A percentile compares a stretch with the other conserved stretches of the same genome.
Conservation (phyloP, 2,113 vertebrate species). For the Dicrurus megarhynchus region DNA sequence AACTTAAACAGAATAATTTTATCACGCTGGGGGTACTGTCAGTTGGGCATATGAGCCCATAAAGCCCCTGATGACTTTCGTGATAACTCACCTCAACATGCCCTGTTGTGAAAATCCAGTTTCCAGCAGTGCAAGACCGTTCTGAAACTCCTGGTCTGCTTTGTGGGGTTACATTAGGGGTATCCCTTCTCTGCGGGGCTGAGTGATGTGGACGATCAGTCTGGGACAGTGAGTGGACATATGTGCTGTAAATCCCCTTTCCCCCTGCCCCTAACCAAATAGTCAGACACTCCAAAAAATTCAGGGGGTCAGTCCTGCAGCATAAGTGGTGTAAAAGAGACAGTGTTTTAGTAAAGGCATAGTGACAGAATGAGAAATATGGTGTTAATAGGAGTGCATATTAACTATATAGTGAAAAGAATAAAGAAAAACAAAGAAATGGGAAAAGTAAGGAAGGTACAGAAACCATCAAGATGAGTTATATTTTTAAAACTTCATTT, state of each 20-base stretch:
- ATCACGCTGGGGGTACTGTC: background rate
- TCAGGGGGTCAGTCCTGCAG: background rate
- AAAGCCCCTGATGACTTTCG: background rate
- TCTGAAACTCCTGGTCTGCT: background rate
- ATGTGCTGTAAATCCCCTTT: background rate
- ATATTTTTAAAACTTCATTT: background rate
- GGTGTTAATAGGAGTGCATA: background rate
- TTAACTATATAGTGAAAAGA: background rate
- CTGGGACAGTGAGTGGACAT: background rate
- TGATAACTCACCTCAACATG: background rate
- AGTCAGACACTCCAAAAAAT: background rate
- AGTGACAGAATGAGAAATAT: background rate
- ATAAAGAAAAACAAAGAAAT: background rate
- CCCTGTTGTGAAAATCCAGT: background rate
- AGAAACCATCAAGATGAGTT: background rate
- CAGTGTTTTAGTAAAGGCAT: background rate
- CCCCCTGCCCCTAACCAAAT: background rate
- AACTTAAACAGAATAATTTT: background rate
- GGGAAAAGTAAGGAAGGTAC: background rate
- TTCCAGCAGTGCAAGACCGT: background rate
- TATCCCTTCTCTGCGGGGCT: background rate
- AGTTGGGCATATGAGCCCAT: background rate
- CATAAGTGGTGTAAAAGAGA: background rate
- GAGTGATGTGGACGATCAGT: accelerated
- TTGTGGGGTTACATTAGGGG: accelerated